A percentile compares a stretch with the other conserved stretches of the same genome.
phyloP scores from a whole-genome alignment of 2,888 invertebrate species.

The Rhagonycha lutea region DNA sequence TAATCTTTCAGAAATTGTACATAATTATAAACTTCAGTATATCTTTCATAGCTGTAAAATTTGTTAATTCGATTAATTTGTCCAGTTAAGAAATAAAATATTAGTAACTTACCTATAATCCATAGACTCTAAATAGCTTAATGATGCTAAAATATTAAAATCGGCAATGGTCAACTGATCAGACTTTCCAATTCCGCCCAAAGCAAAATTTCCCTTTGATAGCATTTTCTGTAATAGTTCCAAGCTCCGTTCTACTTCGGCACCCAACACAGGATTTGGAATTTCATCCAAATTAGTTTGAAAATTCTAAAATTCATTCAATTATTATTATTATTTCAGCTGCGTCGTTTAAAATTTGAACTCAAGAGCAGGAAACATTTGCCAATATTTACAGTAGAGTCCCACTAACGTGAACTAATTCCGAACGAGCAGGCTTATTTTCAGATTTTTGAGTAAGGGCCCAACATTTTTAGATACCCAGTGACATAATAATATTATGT shows the following conservation, averaged over 20 bases:
- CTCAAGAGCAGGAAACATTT: too few species aligned
- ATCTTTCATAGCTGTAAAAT: constrained; percentile 14
- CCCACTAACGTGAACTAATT: too few species aligned
- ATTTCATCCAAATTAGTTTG: constrained; percentile 4
- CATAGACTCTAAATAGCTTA: constrained; percentile 20
- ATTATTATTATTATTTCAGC: not conserved
- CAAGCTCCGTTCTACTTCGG: constrained; percentile 14
- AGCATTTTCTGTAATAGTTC: constrained; percentile 14
- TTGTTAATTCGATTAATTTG: not conserved
- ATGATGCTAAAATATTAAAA: constrained; percentile 14
- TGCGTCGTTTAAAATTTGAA: too few species aligned
- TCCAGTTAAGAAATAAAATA: not conserved
- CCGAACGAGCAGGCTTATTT: too few species aligned
- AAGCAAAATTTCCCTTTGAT: constrained; percentile 6
- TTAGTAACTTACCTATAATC: constrained; percentile 16
- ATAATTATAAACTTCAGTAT: constrained; percentile 8
- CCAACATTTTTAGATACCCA: too few species aligned
- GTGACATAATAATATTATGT: too few species aligned
- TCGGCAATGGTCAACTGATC: constrained; percentile 20
- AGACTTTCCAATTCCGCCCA: constrained; percentile 12
- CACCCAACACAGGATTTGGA: constrained; percentile 24
- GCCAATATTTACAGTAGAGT: too few species aligned
- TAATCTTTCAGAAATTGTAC: constrained; percentile 12
- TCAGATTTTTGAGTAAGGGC: too few species aligned
- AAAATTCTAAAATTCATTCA: constrained; percentile 10